Evolutionary conservation across 2,888 invertebrate species (phyloP).

Genomic region (Andrena bicolor): DNA sequence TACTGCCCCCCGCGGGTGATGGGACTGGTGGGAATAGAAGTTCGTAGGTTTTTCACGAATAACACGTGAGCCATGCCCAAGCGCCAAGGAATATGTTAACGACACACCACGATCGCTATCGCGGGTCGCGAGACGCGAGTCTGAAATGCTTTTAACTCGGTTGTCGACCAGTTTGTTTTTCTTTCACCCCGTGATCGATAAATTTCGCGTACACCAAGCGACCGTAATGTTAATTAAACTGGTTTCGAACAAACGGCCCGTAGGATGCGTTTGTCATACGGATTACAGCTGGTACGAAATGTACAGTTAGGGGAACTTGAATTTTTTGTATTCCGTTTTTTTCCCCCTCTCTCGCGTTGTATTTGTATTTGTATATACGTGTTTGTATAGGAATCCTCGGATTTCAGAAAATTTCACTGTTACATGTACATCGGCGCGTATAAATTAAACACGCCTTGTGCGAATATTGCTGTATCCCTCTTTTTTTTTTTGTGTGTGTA

Average conservation of each 20-base stretch:
- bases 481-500: background rate
- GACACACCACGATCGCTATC: conserved; percentile 29
- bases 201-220: conserved; percentile 44
- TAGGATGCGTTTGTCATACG: conserved; percentile 10
- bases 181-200: conserved; percentile 49
- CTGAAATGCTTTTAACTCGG: conserved; percentile 38
- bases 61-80: conserved; percentile 62
- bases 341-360: background rate
- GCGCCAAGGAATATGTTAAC: conserved; percentile 64
- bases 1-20: background rate
- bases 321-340: conserved; percentile 29
- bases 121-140: conserved; percentile 43
- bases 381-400: background rate
- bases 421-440: too few relatives aligned
- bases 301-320: conserved; percentile 29
- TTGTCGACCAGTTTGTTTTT: conserved; percentile 47
- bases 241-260: conserved; percentile 1
- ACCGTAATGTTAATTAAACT: conserved; percentile 47
- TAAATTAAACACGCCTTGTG: too few relatives aligned
- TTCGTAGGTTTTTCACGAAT: conserved; percentile 57
- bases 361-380: conserved; percentile 11
- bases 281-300: conserved; percentile 33
- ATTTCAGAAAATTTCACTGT: too few relatives aligned
- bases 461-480: background rate
- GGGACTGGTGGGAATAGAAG: conserved; percentile 16